phyloP scores from a whole-genome alignment of 2,797 vertebrate species.

The Lycodopsis pacificus region DNA sequence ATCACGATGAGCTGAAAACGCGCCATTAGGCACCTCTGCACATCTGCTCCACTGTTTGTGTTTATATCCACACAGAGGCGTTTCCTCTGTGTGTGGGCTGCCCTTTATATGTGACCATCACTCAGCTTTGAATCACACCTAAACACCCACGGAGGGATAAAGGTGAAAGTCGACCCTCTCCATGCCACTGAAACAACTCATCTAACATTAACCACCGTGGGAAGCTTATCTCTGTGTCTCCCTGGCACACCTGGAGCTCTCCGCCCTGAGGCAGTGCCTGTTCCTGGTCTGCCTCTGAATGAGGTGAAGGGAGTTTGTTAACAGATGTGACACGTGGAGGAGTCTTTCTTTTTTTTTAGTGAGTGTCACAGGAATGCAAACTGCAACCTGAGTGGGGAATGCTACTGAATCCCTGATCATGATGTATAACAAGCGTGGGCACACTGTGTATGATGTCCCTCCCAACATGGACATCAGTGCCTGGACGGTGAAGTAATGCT shows the following conservation, averaged over 20 bases:
- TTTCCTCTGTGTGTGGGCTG: constrained; percentile 8
- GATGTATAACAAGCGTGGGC: constrained; percentile 36
- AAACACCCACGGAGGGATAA: constrained; percentile 6
- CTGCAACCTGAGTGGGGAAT: constrained; percentile 45
- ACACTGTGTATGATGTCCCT: constrained; percentile 3
- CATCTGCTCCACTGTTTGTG: background rate
- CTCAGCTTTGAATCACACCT: constrained; percentile 23
- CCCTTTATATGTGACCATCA: constrained; percentile 30
- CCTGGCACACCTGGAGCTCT: constrained; percentile 55
- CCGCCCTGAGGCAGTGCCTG: constrained; percentile 38
- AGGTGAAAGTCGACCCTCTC: background rate
- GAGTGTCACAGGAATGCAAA: constrained; percentile 55
- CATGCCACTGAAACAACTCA: constrained; percentile 5
- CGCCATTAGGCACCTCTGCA: background rate
- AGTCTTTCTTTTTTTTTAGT: background rate
- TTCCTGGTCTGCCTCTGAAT: constrained; percentile 16
- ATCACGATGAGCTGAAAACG: background rate
- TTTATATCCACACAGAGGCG: constrained; percentile 10
- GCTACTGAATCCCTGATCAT: constrained; percentile 6
- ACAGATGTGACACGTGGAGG: constrained; percentile 50
- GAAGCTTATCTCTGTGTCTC: constrained; percentile 21
- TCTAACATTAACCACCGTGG: constrained; percentile 18
- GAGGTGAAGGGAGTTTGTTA: constrained; percentile 36
- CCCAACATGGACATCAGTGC: constrained; percentile 8
- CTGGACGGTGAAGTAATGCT: constrained; percentile 2